Conservation (phyloP, 2,888 invertebrate species). For the Hydrotaea cyrtoneurina region DNA sequence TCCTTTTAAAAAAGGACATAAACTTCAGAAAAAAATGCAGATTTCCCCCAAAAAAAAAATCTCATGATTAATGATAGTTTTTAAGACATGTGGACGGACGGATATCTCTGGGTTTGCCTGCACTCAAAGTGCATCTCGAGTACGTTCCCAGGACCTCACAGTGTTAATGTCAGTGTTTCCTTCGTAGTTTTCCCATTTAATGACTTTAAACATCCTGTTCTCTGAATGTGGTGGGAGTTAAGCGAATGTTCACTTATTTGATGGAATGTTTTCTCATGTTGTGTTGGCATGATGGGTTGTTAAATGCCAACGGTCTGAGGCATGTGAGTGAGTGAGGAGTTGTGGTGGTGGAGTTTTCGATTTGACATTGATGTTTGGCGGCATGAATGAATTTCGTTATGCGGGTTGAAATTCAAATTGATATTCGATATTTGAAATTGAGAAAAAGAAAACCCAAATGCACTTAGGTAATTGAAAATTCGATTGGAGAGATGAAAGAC, state of each 20-base stretch:
- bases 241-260: not conserved
- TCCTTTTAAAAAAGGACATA: not conserved
- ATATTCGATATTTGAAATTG: conserved; percentile 6
- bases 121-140: not conserved
- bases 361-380: conserved; percentile 2
- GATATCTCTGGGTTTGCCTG: not conserved
- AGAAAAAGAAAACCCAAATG: not conserved
- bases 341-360: not conserved
- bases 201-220: conserved; percentile 23
- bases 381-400: conserved; percentile 1
- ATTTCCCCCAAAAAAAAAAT: conserved; percentile 16
- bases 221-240: conserved; percentile 15
- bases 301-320: not conserved
- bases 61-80: conserved; percentile 26
- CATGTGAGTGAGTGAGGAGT: not conserved
- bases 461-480: not conserved
- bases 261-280: not conserved
- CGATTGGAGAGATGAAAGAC: no score
- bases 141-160: not conserved
- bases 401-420: not conserved
- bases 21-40: no score
- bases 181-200: not conserved
- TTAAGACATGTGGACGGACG: not conserved
- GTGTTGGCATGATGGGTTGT: not conserved
- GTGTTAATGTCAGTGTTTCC: not conserved